phyloP scores from a whole-genome alignment of 2,797 vertebrate species.

The Halcyon smyrnensis region DNA sequence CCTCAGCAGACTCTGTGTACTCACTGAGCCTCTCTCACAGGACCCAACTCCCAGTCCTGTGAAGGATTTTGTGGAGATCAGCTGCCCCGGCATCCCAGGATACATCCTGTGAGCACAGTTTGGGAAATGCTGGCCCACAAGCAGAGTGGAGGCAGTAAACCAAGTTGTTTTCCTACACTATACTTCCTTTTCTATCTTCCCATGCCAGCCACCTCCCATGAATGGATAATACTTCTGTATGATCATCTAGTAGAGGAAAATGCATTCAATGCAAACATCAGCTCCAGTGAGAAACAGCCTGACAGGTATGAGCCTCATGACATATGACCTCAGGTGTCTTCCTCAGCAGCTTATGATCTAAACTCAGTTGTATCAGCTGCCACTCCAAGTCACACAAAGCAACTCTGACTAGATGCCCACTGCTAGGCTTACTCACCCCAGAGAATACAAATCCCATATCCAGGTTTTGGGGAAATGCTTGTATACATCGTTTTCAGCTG shows the following conservation, averaged over 20 bases:
- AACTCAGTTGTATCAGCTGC: not conserved
- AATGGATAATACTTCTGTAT: not conserved
- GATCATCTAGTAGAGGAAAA: not conserved
- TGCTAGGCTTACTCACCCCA: constrained; percentile 71
- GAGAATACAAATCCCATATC: constrained; percentile 84
- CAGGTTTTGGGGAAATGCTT: constrained; percentile 83
- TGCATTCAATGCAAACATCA: not conserved
- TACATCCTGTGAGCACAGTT: not conserved
- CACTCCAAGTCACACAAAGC: not conserved
- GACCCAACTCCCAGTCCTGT: not conserved
- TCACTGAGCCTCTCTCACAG: not conserved
- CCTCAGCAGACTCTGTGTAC: not conserved
- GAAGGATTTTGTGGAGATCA: not conserved
- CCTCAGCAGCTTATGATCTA: not conserved
- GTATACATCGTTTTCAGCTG: constrained; percentile 64
- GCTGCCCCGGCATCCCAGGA: not conserved
- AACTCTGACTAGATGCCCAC: not conserved
- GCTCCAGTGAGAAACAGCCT: not conserved
- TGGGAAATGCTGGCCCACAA: not conserved
- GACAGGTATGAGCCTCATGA: not conserved
- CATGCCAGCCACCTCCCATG: not conserved
- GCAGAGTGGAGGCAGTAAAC: not conserved
- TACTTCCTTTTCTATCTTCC: not conserved
- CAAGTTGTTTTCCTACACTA: not conserved
- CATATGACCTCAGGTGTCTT: not conserved